A percentile compares a stretch with the other conserved stretches of the same genome.
These are phyloP conservation scores for Gallinago solitaria DNA, from an alignment of 2,797 vertebrate species.

Conservation along the genomic window DNA sequence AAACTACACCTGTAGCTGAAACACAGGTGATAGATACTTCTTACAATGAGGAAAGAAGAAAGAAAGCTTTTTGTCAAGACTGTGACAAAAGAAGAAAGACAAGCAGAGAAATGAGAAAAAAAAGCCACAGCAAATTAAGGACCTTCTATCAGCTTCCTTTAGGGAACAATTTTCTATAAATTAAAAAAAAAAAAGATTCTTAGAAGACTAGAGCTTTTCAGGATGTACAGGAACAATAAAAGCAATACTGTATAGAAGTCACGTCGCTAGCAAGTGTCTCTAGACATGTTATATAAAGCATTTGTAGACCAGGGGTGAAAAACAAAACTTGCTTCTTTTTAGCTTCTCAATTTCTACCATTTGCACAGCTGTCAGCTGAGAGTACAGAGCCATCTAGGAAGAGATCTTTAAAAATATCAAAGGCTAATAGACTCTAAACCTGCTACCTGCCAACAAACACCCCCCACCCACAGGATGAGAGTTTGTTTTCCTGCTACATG, in stretches of 20 bases:
- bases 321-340: not conserved
- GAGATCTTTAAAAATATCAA: not conserved
- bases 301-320: not conserved
- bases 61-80: not conserved
- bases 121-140: not conserved
- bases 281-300: not conserved
- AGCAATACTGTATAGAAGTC: not conserved
- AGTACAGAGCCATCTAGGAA: not conserved
- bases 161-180: not conserved
- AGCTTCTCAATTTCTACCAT: not conserved
- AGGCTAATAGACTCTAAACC: not conserved
- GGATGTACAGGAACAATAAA: not conserved
- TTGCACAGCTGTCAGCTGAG: not conserved
- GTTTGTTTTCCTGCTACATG: not conserved
- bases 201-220: not conserved
- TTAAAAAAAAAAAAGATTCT: not conserved
- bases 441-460: not conserved
- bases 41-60: not conserved
- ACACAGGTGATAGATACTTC: not conserved
- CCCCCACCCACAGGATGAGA: rapidly evolving
- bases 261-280: not conserved
- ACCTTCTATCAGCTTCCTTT: not conserved
- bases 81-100: not conserved
- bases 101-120: not conserved
- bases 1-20: not conserved